A percentile compares a stretch with the other conserved stretches of the same genome.
phyloP scores from a whole-genome alignment of 2,888 invertebrate genomes.

The Steinernema scapterisci region DNA sequence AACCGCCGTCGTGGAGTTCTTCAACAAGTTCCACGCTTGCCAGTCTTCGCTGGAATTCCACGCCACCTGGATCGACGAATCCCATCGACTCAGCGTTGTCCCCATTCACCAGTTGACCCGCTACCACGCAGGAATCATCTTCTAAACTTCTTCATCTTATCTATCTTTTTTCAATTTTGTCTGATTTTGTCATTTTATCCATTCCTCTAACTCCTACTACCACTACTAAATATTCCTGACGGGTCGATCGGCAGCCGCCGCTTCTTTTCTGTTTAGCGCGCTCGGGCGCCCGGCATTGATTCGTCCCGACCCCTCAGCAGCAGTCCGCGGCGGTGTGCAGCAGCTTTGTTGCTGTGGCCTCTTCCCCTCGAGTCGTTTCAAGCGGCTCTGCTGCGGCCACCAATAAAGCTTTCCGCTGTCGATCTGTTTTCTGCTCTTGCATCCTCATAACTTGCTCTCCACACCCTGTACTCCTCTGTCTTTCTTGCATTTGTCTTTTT shows the following conservation, averaged over 20 bases:
- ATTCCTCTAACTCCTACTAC: no score
- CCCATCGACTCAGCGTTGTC: not conserved
- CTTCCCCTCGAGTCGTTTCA: conserved; percentile 19
- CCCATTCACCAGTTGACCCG: conserved; percentile 9
- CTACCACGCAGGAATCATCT: conserved; percentile 5
- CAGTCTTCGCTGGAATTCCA: conserved; percentile 28
- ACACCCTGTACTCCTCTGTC: not conserved
- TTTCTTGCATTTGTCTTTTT: not conserved
- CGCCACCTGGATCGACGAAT: not conserved
- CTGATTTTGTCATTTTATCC: no score
- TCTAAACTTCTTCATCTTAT: not conserved
- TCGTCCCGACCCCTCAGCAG: conserved; percentile 2
- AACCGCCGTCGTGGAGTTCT: conserved; percentile 36
- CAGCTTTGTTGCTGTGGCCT: conserved; percentile 17
- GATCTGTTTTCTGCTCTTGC: not conserved
- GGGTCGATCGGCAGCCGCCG: no score
- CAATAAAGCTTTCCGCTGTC: conserved; percentile 9
- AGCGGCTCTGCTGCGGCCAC: conserved; percentile 5
- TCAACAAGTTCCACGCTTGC: conserved; percentile 40
- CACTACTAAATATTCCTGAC: no score
- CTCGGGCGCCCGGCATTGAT: conserved; percentile 10
- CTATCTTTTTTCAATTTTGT: no score
- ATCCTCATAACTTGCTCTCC: not conserved
- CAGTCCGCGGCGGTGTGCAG: not conserved
- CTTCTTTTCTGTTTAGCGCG: no score